Evolutionary conservation across 2,888 invertebrate species (phyloP).

Genomic region (Cosmia pyralina): DNA sequence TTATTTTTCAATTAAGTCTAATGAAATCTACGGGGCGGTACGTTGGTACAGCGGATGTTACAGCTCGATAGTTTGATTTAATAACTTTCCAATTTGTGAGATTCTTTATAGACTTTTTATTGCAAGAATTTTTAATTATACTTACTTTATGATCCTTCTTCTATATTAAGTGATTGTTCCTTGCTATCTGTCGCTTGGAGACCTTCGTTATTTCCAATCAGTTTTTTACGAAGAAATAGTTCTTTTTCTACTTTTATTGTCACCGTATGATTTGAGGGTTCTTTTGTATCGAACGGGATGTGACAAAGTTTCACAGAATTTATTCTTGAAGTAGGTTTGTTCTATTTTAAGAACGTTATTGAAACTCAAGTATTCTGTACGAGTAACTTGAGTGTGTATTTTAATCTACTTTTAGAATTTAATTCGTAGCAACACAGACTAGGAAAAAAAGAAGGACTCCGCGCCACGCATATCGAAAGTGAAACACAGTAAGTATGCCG

Average conservation of each 20-base stretch:
- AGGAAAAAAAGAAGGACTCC: no score
- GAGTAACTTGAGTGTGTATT: constrained; percentile 3
- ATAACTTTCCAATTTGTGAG: constrained; percentile 64
- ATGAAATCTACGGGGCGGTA: constrained; percentile 77
- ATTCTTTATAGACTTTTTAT: constrained; percentile 55
- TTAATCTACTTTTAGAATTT: not conserved
- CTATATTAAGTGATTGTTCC: constrained; percentile 42
- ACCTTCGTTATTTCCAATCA: constrained; percentile 38
- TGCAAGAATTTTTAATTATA: constrained; percentile 59
- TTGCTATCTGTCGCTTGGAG: constrained; percentile 22
- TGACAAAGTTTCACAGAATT: constrained; percentile 24
- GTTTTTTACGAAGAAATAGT: constrained; percentile 35
- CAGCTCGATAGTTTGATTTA: constrained; percentile 64
- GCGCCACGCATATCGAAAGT: no score
- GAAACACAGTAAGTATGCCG: no score
- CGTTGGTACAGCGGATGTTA: constrained; percentile 66
- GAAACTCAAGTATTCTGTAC: not conserved
- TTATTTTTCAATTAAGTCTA: constrained; percentile 85
- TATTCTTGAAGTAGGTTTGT: constrained; percentile 33
- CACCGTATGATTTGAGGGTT: constrained; percentile 32
- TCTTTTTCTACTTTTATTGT: constrained; percentile 29
- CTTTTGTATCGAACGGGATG: constrained; percentile 25
- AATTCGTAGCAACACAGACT: no score
- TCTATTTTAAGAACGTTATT: constrained; percentile 23
- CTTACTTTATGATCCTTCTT: constrained; percentile 53